Percentiles rank a stretch among this genome's conserved stretches.
Conservation (phyloP, 2,797 vertebrate species). For the Remorina albescens region DNA sequence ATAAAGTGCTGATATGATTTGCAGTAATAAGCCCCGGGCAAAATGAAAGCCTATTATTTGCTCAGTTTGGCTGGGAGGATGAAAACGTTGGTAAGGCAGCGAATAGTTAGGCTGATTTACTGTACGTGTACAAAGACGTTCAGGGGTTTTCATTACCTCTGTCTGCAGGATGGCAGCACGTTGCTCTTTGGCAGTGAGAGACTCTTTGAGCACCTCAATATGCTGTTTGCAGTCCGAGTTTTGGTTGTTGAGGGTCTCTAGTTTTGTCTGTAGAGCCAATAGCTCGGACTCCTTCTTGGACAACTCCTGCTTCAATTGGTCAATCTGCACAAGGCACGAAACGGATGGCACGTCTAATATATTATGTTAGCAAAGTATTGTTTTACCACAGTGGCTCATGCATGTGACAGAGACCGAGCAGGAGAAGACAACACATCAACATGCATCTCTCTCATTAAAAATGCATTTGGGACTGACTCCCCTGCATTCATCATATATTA, state of each 20-base stretch:
- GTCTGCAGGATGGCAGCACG: slow-evolving; percentile 99
- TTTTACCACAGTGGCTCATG: background rate
- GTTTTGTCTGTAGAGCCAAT: slow-evolving; percentile 98
- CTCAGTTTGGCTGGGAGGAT: slow-evolving; percentile 28
- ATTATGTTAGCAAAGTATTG: background rate
- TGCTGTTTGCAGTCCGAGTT: slow-evolving; percentile 99
- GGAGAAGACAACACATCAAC: slow-evolving; percentile 27
- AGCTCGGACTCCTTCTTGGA: slow-evolving; percentile 99
- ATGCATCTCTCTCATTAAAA: slow-evolving; percentile 75
- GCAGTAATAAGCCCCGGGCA: slow-evolving; percentile 29
- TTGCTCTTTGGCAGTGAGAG: slow-evolving; percentile 99
- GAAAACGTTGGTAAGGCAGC: slow-evolving; percentile 18
- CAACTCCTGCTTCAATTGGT: slow-evolving; percentile 98
- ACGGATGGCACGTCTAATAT: background rate
- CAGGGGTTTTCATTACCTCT: slow-evolving; percentile 85
- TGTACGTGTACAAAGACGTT: slow-evolving; percentile 21
- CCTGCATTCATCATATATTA: slow-evolving; percentile 81
- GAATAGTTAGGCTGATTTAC: slow-evolving; percentile 41
- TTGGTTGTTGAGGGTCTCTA: slow-evolving; percentile 99
- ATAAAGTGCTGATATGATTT: slow-evolving; percentile 45
- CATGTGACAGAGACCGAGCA: background rate
- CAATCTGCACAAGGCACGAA: slow-evolving; percentile 85
- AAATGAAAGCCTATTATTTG: slow-evolving; percentile 28
- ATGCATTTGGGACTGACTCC: slow-evolving; percentile 78
- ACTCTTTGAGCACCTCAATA: slow-evolving; percentile 99